phyloP scores from a whole-genome alignment of 1,140 invertebrate species.

The Pseudomyrmex gracilis region DNA sequence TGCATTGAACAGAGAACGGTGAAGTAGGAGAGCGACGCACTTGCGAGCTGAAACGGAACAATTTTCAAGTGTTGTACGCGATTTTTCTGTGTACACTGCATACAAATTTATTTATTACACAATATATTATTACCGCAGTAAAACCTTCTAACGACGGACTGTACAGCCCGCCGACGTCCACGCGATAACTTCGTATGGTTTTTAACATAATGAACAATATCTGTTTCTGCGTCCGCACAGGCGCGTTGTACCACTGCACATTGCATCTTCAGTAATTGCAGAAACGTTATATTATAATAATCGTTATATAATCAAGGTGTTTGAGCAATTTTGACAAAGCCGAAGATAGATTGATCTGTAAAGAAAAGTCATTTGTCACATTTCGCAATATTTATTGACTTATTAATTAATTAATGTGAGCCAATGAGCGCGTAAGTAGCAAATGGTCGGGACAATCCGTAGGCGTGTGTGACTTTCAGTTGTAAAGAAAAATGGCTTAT shows the following conservation, averaged over 20 bases:
- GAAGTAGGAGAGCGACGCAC: conserved; percentile 46
- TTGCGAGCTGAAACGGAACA: conserved; percentile 47
- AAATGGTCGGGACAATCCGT: too few species aligned
- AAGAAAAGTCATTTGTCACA: too few species aligned
- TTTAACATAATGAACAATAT: conserved; percentile 33
- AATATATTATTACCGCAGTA: conserved; percentile 37
- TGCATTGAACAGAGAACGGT: conserved; percentile 32
- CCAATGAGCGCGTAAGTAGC: too few species aligned
- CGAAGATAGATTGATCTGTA: too few species aligned
- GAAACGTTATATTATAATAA: too few species aligned
- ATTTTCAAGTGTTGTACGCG: background rate
- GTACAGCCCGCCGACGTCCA: conserved; percentile 5
- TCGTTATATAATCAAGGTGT: too few species aligned
- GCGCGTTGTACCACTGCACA: conserved; percentile 32
- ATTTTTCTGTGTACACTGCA: background rate
- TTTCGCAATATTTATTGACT: too few species aligned
- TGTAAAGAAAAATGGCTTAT: too few species aligned
- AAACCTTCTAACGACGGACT: conserved; percentile 29
- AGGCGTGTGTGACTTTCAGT: too few species aligned
- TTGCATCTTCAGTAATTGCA: background rate
- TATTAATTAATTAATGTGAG: too few species aligned
- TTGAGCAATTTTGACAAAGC: too few species aligned
- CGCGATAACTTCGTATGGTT: background rate
- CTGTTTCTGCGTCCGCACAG: conserved; percentile 13
- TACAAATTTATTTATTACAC: background rate